Percentiles rank a stretch among this genome's conserved stretches.
phyloP scores from a whole-genome alignment of 1,140 invertebrate genomes.

The Brachionus rotundiformis region DNA sequence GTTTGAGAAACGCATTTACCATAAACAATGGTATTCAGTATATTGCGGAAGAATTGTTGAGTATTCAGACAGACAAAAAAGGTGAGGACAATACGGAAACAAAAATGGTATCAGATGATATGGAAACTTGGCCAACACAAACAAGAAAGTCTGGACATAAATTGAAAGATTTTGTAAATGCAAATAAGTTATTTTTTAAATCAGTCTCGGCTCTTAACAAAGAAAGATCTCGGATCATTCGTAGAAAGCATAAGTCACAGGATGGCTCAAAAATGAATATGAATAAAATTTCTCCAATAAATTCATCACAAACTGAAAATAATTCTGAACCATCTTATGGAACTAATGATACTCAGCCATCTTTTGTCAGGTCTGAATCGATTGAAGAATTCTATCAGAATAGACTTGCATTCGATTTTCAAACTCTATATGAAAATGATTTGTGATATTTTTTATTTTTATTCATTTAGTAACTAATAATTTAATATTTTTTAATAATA shows the following conservation, averaged over 20 bases:
- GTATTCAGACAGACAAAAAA: neutral
- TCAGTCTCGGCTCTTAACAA: neutral
- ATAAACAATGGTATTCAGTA: conserved; percentile 41
- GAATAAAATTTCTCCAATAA: neutral
- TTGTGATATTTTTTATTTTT: neutral
- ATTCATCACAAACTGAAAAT: neutral
- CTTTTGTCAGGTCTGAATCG: neutral
- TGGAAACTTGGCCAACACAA: neutral
- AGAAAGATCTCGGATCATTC: neutral
- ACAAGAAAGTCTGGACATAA: neutral
- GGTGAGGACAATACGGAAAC: neutral
- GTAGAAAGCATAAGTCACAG: neutral
- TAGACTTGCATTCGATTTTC: conserved; percentile 38
- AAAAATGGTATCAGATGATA: neutral
- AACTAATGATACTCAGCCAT: neutral
- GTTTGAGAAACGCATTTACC: neutral
- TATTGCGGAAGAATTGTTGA: conserved; percentile 9
- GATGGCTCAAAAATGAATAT: neutral
- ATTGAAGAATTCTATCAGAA: conserved; percentile 47
- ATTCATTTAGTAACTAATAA: too few species aligned
- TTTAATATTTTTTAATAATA: too few species aligned
- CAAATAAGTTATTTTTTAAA: neutral
- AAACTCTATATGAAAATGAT: conserved; percentile 43
- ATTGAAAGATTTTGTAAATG: conserved; percentile 2
- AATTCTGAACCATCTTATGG: neutral